phyloP scores from a whole-genome alignment of 1,140 invertebrate species.

The Cotesia chilonis region DNA sequence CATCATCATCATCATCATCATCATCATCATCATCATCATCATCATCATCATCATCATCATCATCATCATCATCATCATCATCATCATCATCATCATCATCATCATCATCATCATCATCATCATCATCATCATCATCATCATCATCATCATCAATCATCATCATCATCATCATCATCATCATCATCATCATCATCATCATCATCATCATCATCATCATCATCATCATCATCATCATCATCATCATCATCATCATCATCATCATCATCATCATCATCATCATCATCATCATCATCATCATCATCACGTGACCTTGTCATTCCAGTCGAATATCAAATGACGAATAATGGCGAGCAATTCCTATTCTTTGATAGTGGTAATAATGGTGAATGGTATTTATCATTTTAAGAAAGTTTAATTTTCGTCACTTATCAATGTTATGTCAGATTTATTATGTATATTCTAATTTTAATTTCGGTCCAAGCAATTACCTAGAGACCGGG shows the following conservation, averaged over 20 bases:
- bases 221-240: background rate
- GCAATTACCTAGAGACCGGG: no score
- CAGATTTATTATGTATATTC: no score
- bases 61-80: constrained; percentile 24
- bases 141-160: constrained; percentile 13
- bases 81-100: constrained; percentile 14
- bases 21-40: constrained; percentile 14
- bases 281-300: background rate
- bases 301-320: no score
- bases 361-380: no score
- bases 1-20: constrained; percentile 24
- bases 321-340: no score
- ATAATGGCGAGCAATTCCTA: no score
- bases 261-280: constrained; percentile 20
- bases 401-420: no score
- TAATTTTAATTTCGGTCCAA: no score
- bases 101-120: background rate
- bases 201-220: constrained; percentile 20
- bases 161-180: background rate
- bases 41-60: background rate
- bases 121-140: constrained; percentile 24
- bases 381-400: no score
- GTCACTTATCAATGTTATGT: no score
- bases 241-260: constrained; percentile 24
- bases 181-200: constrained; percentile 24